Conservation (phyloP, 2,797 vertebrate species). For the Neosilurus hyrtlii region DNA sequence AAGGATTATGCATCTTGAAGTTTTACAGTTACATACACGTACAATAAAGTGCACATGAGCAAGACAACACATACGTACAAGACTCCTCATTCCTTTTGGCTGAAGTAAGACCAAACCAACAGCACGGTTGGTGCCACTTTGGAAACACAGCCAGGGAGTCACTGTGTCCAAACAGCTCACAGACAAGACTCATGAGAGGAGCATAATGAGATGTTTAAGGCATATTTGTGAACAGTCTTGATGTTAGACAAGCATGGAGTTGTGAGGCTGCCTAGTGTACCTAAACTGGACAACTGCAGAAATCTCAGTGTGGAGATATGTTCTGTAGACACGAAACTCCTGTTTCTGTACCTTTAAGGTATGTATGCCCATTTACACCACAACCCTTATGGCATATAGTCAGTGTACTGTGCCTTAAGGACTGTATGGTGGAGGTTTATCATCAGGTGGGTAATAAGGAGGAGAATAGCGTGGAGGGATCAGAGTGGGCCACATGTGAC, state of each 20-base stretch:
- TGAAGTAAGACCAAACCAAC: constrained; percentile 29
- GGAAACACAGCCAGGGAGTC: constrained; percentile 19
- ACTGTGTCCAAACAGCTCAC: constrained; percentile 40
- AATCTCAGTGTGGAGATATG: constrained; percentile 19
- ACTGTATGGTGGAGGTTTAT: constrained; percentile 97
- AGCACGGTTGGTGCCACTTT: constrained; percentile 17
- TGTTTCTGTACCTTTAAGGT: constrained; percentile 21
- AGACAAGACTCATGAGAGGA: constrained; percentile 24
- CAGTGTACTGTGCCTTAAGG: constrained; percentile 69
- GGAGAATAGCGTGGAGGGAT: constrained; percentile 92
- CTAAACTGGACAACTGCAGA: constrained; percentile 15
- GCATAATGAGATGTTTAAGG: constrained; percentile 65
- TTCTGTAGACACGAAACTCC: constrained; percentile 29
- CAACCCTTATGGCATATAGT: constrained; percentile 10
- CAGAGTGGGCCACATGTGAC: constrained; percentile 91
- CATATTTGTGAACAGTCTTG: constrained; percentile 73
- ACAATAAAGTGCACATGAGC: constrained; percentile 51
- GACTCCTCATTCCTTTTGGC: constrained; percentile 20
- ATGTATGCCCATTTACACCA: constrained; percentile 8
- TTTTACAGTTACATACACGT: constrained; percentile 38
- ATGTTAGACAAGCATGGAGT: constrained; percentile 41
- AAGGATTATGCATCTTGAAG: constrained; percentile 45
- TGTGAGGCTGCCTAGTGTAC: constrained; percentile 25
- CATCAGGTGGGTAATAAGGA: constrained; percentile 91
- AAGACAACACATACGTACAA: constrained; percentile 37